Conservation (phyloP, 1,140 invertebrate genomes). For the Pseudomyrmex cubaensis region DNA sequence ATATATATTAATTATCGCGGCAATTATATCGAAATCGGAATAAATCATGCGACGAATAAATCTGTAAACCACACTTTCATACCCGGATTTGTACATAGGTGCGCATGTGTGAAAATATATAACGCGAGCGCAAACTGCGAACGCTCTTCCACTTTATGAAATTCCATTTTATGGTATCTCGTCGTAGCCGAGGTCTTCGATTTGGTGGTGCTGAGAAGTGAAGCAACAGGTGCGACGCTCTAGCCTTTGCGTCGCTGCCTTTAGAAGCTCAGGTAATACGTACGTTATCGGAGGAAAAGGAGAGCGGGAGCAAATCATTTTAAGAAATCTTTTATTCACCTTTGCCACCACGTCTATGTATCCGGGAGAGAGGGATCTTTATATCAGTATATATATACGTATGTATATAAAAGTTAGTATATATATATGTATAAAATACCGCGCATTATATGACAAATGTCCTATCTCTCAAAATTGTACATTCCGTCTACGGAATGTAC, state of each 20-base stretch:
- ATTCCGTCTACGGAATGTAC: conserved; percentile 31
- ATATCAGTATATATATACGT: conserved; percentile 41
- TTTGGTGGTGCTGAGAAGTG: conserved; percentile 81
- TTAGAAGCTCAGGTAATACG: conserved; percentile 76
- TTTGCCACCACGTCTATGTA: conserved; percentile 61
- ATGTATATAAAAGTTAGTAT: conserved; percentile 25
- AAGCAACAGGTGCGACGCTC: conserved; percentile 84
- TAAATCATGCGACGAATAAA: conserved; percentile 17
- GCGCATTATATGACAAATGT: conserved; percentile 55
- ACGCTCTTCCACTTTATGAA: conserved; percentile 75
- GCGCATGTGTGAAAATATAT: conserved; percentile 62
- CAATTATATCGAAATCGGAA: not conserved
- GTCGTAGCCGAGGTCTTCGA: conserved; percentile 77
- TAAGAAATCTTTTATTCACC: conserved; percentile 76
- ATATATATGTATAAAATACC: not conserved
- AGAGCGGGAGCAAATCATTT: conserved; percentile 68
- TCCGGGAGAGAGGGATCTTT: conserved; percentile 31
- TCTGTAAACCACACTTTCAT: conserved; percentile 9
- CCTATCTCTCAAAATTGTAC: conserved; percentile 47
- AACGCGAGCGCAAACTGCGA: conserved; percentile 62
- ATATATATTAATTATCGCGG: not conserved
- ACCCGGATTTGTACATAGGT: conserved; percentile 8
- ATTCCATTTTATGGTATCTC: conserved; percentile 77
- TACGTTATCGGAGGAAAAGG: conserved; percentile 60
- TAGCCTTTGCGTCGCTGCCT: conserved; percentile 70